Conservation (phyloP, 2,113 vertebrate genomes). For the Rissa tridactyla region DNA sequence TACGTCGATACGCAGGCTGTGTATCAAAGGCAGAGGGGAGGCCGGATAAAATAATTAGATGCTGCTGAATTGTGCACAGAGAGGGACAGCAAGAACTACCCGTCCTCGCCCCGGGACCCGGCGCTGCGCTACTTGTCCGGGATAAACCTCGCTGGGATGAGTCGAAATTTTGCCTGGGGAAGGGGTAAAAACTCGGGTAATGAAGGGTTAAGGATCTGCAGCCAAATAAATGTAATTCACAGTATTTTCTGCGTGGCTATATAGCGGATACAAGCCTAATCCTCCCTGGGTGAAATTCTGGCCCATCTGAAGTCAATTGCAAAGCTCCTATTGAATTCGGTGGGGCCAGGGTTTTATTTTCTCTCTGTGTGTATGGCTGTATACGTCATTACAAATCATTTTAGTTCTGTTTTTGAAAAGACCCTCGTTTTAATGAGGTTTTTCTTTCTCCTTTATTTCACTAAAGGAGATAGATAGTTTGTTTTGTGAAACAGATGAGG, state of each 20-base stretch:
- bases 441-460: conserved; percentile 41
- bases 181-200: conserved; percentile 6
- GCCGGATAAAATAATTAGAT: conserved; percentile 60
- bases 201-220: conserved; percentile 28
- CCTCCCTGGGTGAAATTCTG: conserved; percentile 54
- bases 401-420: conserved; percentile 43
- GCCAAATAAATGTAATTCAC: conserved; percentile 46
- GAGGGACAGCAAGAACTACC: conserved; percentile 40
- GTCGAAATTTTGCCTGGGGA: not conserved
- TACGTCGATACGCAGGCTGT: conserved; percentile 61
- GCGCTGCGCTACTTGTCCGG: not conserved
- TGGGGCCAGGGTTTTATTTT: conserved; percentile 57
- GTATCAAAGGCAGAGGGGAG: conserved; percentile 48
- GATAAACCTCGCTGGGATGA: not conserved
- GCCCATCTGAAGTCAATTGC: conserved; percentile 68
- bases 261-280: conserved; percentile 30
- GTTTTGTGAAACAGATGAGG: conserved; percentile 47
- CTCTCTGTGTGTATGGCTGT: conserved; percentile 23
- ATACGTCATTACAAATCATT: conserved; percentile 41
- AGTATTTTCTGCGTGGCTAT: conserved; percentile 38
- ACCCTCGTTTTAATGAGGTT: conserved; percentile 35
- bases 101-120: not conserved
- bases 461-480: conserved; percentile 38
- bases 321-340: conserved; percentile 60
- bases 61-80: conserved; percentile 56